Evolutionary conservation across 2,888 invertebrate species (phyloP).

Genomic region (Lamproptera curius): DNA sequence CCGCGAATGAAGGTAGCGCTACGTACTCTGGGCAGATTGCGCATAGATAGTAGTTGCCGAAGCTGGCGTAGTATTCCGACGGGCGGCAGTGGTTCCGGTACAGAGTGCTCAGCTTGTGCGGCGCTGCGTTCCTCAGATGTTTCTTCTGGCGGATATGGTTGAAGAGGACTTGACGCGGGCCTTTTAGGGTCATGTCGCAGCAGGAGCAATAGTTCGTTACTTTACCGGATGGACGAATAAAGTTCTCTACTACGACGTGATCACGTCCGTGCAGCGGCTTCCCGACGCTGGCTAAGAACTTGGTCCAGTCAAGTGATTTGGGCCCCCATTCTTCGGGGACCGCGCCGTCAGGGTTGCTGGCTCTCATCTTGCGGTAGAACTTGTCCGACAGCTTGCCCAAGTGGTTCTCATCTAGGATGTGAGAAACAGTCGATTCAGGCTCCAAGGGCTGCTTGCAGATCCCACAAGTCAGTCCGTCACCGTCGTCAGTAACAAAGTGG

Average conservation of each 20-base stretch:
- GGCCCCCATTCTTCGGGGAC: constrained; percentile 70
- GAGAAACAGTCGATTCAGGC: constrained; percentile 51
- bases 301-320: constrained; percentile 66
- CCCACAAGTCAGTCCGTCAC: constrained; percentile 43
- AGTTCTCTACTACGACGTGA: constrained; percentile 68
- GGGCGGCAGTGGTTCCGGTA: constrained; percentile 66
- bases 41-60: constrained; percentile 67
- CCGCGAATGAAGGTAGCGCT: constrained; percentile 61
- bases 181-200: constrained; percentile 68
- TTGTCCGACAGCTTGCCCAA: constrained; percentile 61
- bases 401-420: constrained; percentile 65
- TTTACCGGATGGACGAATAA: constrained; percentile 66
- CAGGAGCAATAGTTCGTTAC: constrained; percentile 64
- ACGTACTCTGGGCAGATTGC: constrained; percentile 55
- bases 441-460: constrained; percentile 53
- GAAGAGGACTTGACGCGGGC: constrained; percentile 66
- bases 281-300: constrained; percentile 63
- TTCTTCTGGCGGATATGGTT: constrained; percentile 72
- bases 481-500: constrained; percentile 44
- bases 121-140: constrained; percentile 66
- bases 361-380: constrained; percentile 51
- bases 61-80: constrained; percentile 64
- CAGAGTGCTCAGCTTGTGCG: constrained; percentile 53
- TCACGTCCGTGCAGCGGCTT: constrained; percentile 60
- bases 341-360: constrained; percentile 48